Conservation (phyloP, 2,888 invertebrate species). For the Mythimna lalbum region DNA sequence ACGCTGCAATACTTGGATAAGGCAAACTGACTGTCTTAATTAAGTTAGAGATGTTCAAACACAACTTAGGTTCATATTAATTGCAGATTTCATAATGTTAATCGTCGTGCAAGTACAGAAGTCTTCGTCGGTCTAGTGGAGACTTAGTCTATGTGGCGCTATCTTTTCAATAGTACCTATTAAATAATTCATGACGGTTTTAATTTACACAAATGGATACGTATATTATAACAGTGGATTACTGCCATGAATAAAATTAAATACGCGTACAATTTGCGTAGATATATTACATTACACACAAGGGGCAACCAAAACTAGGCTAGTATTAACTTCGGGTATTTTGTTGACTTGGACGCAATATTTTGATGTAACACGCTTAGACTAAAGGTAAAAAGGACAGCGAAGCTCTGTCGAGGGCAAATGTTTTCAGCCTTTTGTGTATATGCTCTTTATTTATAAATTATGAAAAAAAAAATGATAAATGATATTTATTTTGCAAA, state of each 20-base stretch:
- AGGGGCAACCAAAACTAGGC: constrained; percentile 63
- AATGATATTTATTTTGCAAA: too few relatives aligned
- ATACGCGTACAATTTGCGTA: constrained; percentile 35
- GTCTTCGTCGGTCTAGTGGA: constrained; percentile 20
- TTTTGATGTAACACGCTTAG: constrained; percentile 70
- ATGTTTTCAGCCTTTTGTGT: constrained; percentile 44
- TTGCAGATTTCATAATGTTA: constrained; percentile 71
- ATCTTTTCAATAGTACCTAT: constrained; percentile 43
- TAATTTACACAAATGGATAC: constrained; percentile 39
- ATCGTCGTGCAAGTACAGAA: constrained; percentile 57
- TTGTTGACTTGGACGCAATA: constrained; percentile 69
- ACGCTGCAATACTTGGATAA: constrained; percentile 88
- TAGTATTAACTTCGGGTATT: constrained; percentile 64
- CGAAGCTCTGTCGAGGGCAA: constrained; percentile 17
- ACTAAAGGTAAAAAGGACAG: constrained; percentile 42
- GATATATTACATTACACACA: constrained; percentile 46
- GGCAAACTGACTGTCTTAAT: constrained; percentile 88
- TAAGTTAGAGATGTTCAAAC: constrained; percentile 82
- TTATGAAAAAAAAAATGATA: too few relatives aligned
- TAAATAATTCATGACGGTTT: constrained; percentile 44
- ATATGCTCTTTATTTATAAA: too few relatives aligned
- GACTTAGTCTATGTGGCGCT: background rate
- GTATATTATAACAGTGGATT: constrained; percentile 32
- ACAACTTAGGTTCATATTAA: constrained; percentile 76
- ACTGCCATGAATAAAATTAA: constrained; percentile 50